These are phyloP conservation scores for Athrips mouffetella DNA, from an alignment of 2,888 invertebrate species.

Conservation along the genomic window DNA sequence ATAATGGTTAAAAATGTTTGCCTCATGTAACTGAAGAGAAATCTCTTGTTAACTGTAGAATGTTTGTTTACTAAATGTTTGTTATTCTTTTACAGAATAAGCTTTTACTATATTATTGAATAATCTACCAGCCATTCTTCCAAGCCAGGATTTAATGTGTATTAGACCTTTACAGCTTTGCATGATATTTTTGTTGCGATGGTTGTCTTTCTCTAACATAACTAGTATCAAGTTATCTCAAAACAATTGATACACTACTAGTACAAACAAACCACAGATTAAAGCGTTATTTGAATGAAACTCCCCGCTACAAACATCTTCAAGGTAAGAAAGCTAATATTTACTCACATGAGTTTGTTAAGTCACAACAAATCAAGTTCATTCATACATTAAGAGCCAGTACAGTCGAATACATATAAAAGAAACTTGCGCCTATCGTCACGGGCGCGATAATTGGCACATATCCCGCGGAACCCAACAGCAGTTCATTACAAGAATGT, in stretches of 20 bases:
- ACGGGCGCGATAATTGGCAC: slow-evolving; percentile 71
- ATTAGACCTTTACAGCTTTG: too few species aligned
- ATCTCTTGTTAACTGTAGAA: too few species aligned
- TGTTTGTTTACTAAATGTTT: neutral
- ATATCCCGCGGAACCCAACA: slow-evolving; percentile 72
- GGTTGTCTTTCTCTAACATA: too few species aligned
- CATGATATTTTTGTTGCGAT: too few species aligned
- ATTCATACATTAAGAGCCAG: slow-evolving; percentile 44
- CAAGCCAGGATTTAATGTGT: too few species aligned
- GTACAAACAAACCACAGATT: neutral
- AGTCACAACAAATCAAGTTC: slow-evolving; percentile 19
- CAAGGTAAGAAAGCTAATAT: slow-evolving; percentile 7
- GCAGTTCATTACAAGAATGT: slow-evolving; percentile 75
- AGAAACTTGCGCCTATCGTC: slow-evolving; percentile 55
- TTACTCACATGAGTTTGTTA: slow-evolving; percentile 1
- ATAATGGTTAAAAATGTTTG: too few species aligned
- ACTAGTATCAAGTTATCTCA: neutral
- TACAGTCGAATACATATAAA: slow-evolving; percentile 65
- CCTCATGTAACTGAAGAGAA: too few species aligned
- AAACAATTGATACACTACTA: neutral
- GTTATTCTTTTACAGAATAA: too few species aligned
- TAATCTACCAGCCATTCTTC: too few species aligned
- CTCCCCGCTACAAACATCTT: neutral
- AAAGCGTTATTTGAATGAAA: neutral
- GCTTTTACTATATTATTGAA: too few species aligned